Conservation (phyloP, 1,140 invertebrate genomes). For the Pogonomyrmex barbatus region DNA sequence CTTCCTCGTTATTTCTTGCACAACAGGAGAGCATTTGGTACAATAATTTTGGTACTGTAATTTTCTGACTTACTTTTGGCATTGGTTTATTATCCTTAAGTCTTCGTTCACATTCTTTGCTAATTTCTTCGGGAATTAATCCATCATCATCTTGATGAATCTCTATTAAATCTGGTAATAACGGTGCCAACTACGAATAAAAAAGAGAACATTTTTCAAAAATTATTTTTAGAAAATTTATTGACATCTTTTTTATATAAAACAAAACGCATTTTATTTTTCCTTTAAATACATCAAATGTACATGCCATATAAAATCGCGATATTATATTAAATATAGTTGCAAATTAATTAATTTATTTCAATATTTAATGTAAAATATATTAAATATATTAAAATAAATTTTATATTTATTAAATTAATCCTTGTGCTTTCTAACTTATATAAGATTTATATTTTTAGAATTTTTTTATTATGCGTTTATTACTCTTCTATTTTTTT, state of each 20-base stretch:
- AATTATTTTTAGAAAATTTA: background rate
- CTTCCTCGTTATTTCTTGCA: background rate
- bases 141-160: conserved; percentile 83
- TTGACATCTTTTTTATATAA: background rate
- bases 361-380: background rate
- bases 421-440: background rate
- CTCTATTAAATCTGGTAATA: conserved; percentile 77
- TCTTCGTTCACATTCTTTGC: conserved; percentile 76
- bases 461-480: background rate
- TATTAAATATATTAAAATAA: background rate
- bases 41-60: background rate
- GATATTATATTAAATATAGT: background rate
- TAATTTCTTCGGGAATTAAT: conserved; percentile 80
- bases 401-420: background rate
- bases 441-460: background rate
- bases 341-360: background rate
- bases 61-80: conserved; percentile 82
- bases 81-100: conserved; percentile 65
- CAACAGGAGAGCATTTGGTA: background rate
- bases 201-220: background rate
- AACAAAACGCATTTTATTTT: conserved; percentile 1
- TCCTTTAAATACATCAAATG: background rate
- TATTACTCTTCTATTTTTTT: conserved; percentile 3
- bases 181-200: conserved; percentile 75
- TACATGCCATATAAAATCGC: background rate